phyloP scores from a whole-genome alignment of 2,113 vertebrate species.

The Poeciliopsis occidentalis region DNA sequence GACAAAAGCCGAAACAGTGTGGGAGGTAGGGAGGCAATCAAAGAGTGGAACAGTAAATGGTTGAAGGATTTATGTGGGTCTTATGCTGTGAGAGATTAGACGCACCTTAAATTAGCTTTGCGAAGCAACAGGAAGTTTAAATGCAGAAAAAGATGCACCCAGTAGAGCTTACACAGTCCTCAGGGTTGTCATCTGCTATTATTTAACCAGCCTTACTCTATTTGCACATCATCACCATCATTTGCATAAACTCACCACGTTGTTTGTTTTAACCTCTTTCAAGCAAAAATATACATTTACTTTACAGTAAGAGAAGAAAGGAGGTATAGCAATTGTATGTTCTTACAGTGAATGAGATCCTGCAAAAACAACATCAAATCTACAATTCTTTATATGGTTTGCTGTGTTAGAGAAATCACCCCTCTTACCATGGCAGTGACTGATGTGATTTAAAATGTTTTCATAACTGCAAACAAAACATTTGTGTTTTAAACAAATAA shows the following conservation, averaged over 20 bases:
- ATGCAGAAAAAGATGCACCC: not conserved
- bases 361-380: not conserved
- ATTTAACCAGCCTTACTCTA: not conserved
- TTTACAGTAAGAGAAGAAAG: not conserved
- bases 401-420: too few species aligned
- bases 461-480: too few species aligned
- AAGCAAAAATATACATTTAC: not conserved
- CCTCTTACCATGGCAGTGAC: too few species aligned
- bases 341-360: not conserved
- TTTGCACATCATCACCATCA: not conserved
- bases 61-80: slow-evolving; percentile 14
- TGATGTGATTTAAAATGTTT: too few species aligned
- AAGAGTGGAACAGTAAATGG: not conserved
- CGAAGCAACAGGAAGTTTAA: slow-evolving; percentile 1
- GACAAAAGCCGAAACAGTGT: slow-evolving; percentile 13
- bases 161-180: too few species aligned
- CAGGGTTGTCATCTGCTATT: slow-evolving; percentile 1
- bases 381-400: not conserved
- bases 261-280: not conserved
- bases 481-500: too few species aligned
- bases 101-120: not conserved
- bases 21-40: not conserved
- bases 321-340: not conserved
- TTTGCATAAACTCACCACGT: not conserved
- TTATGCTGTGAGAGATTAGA: not conserved